Base-by-base conservation (phyloP, 2,888 invertebrate genomes). In the Pristionchus exspectatus region DNA sequence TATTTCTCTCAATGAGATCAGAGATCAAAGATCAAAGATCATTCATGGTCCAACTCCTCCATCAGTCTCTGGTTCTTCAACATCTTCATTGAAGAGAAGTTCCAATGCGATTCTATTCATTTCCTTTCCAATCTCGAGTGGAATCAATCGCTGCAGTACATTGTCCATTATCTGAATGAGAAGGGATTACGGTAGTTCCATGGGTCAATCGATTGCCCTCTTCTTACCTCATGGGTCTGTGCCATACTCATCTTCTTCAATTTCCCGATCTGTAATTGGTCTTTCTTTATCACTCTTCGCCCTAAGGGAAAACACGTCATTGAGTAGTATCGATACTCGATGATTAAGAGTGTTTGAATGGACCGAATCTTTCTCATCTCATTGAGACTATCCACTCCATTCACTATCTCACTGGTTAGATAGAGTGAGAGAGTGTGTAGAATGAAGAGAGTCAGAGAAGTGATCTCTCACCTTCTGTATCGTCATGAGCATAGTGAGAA, bases 61-160 rank as follows among this genome's bases (percentile, higher is more conserved):
- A 1, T 74, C 74, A 16, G 74, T 74, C 27, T 81, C 81, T 54
- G 50, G 50, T 50, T 89, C 63, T 30, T 38, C 50, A 18, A 66
- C n/a, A 12, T 89, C 87, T 69, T 87, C 87, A 44, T 69, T 87
- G 54, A 88, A 77, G 16, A 88, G 59, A 27, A 18, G 30, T 16
- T 54, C 33, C 56, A 88, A 30, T 16, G 88, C 88, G 33, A 56
- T 59, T 77, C 77, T 24, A 88, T 88, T 77, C 88, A 88, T 88
- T 30, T 88, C 88, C 77, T 88, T 88, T 24, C 54, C 66, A 5
- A 88, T 33, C 27, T 88, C 88, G 7, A 88, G 44, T 5, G 88
- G 88, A 30, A 77, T 59, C 44, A 88, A n/a, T 38, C 56, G 5
- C 33, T 77, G 50, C 56, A 88, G 24, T 14, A 77, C 88, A 30